Conservation (phyloP, 1,140 invertebrate genomes). For the Bathynomus jamesi region DNA sequence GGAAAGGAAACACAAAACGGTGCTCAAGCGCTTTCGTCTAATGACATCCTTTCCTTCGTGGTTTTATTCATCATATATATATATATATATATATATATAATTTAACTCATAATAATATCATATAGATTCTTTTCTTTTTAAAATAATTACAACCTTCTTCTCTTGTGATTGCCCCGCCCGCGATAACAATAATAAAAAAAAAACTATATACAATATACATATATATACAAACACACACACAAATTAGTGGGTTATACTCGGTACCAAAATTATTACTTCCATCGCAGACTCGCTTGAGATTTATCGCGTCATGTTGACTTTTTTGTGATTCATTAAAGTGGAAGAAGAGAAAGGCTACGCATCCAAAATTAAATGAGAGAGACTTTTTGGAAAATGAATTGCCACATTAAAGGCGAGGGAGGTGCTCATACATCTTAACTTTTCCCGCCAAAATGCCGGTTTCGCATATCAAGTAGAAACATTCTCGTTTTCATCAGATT, state of each 20-base stretch:
- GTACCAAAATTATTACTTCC: background rate
- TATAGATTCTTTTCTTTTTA: too few relatives aligned
- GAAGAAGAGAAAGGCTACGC: background rate
- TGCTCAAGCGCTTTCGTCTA: too few relatives aligned
- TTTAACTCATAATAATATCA: background rate
- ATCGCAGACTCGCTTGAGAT: background rate
- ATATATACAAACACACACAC: background rate
- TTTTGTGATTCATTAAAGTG: background rate
- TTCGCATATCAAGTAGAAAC: constrained; percentile 18
- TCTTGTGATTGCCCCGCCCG: too few relatives aligned
- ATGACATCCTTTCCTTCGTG: too few relatives aligned
- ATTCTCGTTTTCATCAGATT: background rate
- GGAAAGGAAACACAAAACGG: too few relatives aligned
- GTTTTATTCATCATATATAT: background rate
- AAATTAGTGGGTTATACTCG: background rate
- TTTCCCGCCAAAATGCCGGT: constrained; percentile 19
- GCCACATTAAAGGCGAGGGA: constrained; percentile 24
- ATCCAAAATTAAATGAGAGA: constrained; percentile 5
- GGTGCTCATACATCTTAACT: constrained; percentile 25
- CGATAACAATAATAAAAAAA: too few relatives aligned
- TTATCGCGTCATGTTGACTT: background rate
- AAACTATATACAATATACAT: too few relatives aligned
- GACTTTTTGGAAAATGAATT: constrained; percentile 29
- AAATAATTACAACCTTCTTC: too few relatives aligned
- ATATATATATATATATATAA: constrained; percentile 1